phyloP scores from a whole-genome alignment of 2,888 invertebrate genomes.

The Cryptosula pallasiana region DNA sequence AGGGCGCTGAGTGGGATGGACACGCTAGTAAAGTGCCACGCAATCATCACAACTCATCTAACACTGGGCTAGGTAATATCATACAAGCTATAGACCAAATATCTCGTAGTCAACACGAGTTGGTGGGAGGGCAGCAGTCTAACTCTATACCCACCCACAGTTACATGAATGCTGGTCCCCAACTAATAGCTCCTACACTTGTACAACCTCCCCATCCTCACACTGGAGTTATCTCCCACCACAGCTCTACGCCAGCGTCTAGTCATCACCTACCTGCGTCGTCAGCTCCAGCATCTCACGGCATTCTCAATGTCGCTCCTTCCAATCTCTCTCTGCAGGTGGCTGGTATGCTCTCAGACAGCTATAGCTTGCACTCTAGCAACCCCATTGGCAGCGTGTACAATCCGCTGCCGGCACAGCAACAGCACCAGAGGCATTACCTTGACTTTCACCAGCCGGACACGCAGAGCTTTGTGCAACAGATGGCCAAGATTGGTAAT shows the following conservation, averaged over 20 bases:
- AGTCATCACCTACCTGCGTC: neutral
- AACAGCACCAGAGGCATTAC: constrained; percentile 1
- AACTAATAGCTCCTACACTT: neutral
- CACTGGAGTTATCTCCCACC: neutral
- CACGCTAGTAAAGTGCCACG: too few relatives aligned
- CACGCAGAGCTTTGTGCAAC: neutral
- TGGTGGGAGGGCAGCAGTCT: neutral
- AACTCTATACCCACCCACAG: too few relatives aligned
- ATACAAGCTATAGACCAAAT: neutral
- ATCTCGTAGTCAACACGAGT: neutral
- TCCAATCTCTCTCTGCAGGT: neutral
- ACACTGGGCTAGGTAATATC: neutral
- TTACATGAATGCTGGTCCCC: neutral
- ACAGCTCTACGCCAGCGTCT: neutral
- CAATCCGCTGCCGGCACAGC: neutral
- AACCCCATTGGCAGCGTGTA: neutral
- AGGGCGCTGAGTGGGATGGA: too few relatives aligned
- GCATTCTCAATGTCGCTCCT: neutral
- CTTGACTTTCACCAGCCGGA: neutral
- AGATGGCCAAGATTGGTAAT: neutral
- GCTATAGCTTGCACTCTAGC: neutral
- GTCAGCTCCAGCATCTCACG: neutral
- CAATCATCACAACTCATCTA: too few relatives aligned
- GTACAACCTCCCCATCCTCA: neutral
- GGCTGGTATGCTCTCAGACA: neutral